These are phyloP conservation scores for Dunckerocampus dactyliophorus DNA, from an alignment of 2,113 vertebrate species.

Conservation along the genomic window DNA sequence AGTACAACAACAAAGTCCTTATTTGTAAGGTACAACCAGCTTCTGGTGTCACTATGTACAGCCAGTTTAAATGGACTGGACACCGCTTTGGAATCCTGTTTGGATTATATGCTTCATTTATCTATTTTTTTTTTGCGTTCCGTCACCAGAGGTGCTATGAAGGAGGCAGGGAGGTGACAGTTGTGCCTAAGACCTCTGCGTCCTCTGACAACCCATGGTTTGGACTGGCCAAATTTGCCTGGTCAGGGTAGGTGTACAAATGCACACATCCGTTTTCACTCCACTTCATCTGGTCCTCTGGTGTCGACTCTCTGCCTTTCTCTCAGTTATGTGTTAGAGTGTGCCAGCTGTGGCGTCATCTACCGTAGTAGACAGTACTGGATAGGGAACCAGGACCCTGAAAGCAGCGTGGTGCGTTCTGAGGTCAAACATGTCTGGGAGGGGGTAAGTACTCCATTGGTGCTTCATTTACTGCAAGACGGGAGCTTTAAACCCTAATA, in stretches of 20 bases:
- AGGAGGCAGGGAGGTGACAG: conserved; percentile 74
- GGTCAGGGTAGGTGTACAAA: conserved; percentile 73
- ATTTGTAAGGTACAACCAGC: conserved; percentile 75
- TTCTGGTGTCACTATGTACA: neutral
- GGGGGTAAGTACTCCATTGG: conserved; percentile 61
- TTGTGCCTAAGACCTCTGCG: conserved; percentile 77
- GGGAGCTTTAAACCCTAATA: neutral
- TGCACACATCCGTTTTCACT: neutral
- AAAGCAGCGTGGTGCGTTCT: conserved; percentile 73
- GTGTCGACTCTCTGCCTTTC: neutral
- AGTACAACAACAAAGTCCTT: conserved; percentile 80
- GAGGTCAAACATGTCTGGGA: conserved; percentile 82
- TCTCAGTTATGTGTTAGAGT: conserved; percentile 78
- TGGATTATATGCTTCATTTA: neutral
- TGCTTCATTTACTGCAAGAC: conserved; percentile 1
- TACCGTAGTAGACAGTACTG: conserved; percentile 82
- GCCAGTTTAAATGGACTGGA: neutral
- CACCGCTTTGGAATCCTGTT: neutral
- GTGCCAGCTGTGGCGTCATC: conserved; percentile 77
- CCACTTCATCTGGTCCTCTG: neutral
- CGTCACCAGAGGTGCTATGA: conserved; percentile 74
- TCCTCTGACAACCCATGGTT: conserved; percentile 76
- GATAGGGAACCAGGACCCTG: conserved; percentile 79
- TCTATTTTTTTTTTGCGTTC: neutral
- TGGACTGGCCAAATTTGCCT: conserved; percentile 79